Percentiles rank a stretch among this genome's conserved stretches.
Conservation (phyloP, 2,888 invertebrate genomes). For the Amiota minor region DNA sequence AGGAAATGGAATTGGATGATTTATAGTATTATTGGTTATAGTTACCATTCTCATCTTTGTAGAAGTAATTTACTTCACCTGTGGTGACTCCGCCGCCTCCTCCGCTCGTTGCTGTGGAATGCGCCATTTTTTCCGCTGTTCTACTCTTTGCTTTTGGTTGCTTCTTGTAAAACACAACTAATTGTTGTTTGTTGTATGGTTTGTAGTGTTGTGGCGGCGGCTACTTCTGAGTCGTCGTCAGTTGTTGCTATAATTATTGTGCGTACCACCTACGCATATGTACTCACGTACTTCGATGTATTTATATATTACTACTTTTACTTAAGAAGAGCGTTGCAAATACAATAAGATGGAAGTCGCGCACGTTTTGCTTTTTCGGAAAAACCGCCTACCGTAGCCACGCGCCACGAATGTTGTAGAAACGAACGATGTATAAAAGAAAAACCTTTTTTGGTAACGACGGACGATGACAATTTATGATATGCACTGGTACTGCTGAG, state of each 20-base stretch:
- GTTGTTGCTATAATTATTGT: slow-evolving; percentile 9
- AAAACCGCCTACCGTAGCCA: slow-evolving; percentile 31
- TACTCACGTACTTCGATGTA: no score
- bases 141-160: slow-evolving; percentile 13
- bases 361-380: not conserved
- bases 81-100: slow-evolving; percentile 53
- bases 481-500: not conserved
- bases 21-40: slow-evolving; percentile 25
- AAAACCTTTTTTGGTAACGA: not conserved
- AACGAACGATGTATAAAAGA: slow-evolving; percentile 3
- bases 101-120: slow-evolving; percentile 55
- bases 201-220: slow-evolving; percentile 2
- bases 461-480: no score
- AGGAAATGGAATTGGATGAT: no score
- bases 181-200: not conserved
- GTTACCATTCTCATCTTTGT: slow-evolving; percentile 72
- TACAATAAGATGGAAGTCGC: not conserved
- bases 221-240: not conserved
- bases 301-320: slow-evolving; percentile 20
- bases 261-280: slow-evolving; percentile 11
- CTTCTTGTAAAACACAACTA: not conserved
- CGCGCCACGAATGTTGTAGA: slow-evolving; percentile 32
- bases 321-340: not conserved
- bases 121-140: slow-evolving; percentile 61
- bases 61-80: slow-evolving; percentile 71